A percentile compares a stretch with the other conserved stretches of the same genome.
These are phyloP conservation scores for Cephus pygmeus DNA, from an alignment of 2,888 invertebrate genomes.

Conservation along the genomic window DNA sequence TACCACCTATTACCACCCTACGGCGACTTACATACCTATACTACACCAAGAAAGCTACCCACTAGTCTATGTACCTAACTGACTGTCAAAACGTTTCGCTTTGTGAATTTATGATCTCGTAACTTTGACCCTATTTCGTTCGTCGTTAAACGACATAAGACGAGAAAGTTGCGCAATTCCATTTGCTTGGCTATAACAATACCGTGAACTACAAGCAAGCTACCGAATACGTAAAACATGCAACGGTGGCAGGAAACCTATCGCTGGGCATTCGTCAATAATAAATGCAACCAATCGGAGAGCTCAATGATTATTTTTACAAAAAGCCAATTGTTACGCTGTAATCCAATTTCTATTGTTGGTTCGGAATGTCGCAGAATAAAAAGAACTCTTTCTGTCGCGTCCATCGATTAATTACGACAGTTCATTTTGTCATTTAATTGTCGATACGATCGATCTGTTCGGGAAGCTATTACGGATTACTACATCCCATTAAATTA, in stretches of 20 bases:
- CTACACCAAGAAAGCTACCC: neutral
- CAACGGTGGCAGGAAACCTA: neutral
- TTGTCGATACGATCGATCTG: conserved; percentile 13
- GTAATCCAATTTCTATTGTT: neutral
- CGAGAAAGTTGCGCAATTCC: neutral
- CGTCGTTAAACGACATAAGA: neutral
- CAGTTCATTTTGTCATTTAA: conserved; percentile 24
- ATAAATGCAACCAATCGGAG: neutral
- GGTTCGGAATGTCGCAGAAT: neutral
- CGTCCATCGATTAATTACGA: conserved; percentile 18
- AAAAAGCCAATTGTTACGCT: neutral
- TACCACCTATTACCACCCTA: neutral
- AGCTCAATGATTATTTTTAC: neutral
- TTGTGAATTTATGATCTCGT: neutral
- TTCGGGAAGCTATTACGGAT: conserved; percentile 27
- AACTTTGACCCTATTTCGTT: neutral
- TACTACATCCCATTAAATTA: conserved; percentile 36
- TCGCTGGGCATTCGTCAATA: neutral
- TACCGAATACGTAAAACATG: neutral
- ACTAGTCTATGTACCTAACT: neutral
- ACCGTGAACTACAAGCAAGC: neutral
- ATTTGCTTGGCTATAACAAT: neutral
- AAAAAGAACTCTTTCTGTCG: neutral
- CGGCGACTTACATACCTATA: neutral
- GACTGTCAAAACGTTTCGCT: neutral